Base-by-base conservation (phyloP, 2,888 invertebrate species). In the Celastrina argiolus region DNA sequence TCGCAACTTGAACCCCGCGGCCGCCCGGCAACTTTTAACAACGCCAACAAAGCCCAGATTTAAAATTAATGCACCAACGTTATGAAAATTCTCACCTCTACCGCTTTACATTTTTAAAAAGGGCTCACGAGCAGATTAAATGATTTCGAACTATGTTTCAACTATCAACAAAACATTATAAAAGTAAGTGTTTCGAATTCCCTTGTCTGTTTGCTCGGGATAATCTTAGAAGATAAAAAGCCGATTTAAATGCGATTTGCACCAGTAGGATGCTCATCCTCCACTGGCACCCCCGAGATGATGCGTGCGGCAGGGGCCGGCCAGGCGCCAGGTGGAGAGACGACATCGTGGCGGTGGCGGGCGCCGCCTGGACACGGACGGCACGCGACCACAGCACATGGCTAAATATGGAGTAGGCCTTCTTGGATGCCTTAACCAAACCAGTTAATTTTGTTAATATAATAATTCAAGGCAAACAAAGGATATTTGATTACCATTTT, bases 21-120 rank as follows among this genome's bases (percentile, higher is more conserved):
- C 51, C 51, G 22, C 51, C 22, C 22, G 22, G 3, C 51, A 51
- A 51, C 51, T 51, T 51, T 51, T 51, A 51, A 51, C 51, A 51
- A 51, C 12, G 51, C 51, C 16, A 5, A 14, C 51, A 3, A 51
- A 51, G 22, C 51, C 51, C 51, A 18, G 22, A 51, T 26, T 51
- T 22, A 51, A 51, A 51, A 51, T 26, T 22, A 12, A 22, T 51
- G 51, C 14, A 51, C 51, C 22, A 26, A 51, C 22, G 22, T 51
- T 26, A 51, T 51, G 12, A 51, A 51, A 51, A 51, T 26, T 14
- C 51, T 51, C 51, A 51, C 22, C 22, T 51, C 12, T 22, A 51
- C 51, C 5, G 18, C 16, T 51, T 22, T 51, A 51, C 7, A 22
- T 22, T 22, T 12, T 16, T 16, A 22, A 22, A 51, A 51, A 51